Evolutionary conservation across 2,888 invertebrate species (phyloP), one percentile per base, ranked within the genome.

Genomic region (Melitaea athalia): DNA sequence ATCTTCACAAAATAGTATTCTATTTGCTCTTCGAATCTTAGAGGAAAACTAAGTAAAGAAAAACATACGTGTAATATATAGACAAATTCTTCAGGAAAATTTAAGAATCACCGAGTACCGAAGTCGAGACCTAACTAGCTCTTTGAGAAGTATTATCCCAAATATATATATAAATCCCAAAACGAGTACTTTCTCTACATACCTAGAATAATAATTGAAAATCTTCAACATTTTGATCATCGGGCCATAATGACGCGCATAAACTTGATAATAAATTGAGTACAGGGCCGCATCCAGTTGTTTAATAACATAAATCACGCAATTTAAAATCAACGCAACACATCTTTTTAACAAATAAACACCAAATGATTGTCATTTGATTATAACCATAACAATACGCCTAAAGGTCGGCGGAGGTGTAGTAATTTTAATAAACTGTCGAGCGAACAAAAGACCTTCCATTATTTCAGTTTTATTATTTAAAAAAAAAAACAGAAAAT

Each of bases 181-280:
- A 24, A 24, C 24, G 24, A 24, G 24, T 24, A 24, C 24, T 24
- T 24, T 24, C 24, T 24, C 24, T 24, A 24, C 24, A 3, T 24
- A 24, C 24, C 24, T 24, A 24, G 1, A 24, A 24, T 24, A 24
- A 24, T 24, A 24, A 24, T 24, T 24, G 24, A 24, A 24, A 24
- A 24, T 24, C 24, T 1, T 24, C 24, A 24, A 24, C 3, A 24
- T 24, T 24, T 24, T 24, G 24, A 24, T 24, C 24, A 47, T 3
- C 49, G 59, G 43, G 55, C 65, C 63, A 62, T 49, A 50, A 53
- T 61, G 67, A 65, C 69, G 64, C 67, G 52, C 59, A 64, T 67
- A 47, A 59, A 72, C 67, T 67, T 67, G 59, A 69, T 59, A 59
- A 65, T 12, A 57, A 59, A 69, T 64, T 62, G 59, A 57, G 67